Base-by-base conservation (phyloP, 2,888 invertebrate species). In the Metacarcinus magister region DNA sequence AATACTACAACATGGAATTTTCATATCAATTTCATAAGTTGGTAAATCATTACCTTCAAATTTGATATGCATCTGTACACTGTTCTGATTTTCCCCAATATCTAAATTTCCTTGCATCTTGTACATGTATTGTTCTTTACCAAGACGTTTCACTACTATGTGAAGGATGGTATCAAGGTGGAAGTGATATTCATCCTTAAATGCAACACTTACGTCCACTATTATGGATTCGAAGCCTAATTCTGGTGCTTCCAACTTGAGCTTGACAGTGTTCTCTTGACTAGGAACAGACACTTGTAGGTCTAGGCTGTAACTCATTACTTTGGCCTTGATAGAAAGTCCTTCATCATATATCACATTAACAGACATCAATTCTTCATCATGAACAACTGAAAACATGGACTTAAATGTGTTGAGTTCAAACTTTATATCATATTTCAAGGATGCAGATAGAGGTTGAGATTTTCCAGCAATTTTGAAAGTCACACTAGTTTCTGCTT, bases 191-290 rank as follows among this genome's bases (percentile, higher is more conserved):
- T 16, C 16, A 10, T 87, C 87, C 23, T 54, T 16, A 75, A 16
- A 39, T 39, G 8, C 39, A 87, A 87, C 8, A 39, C 13, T 39
- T 13, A 32, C 3, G 16, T 39, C 19, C 2, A 87, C 13, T 0
- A 39, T 19, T 13, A 87, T 10, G 4, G 75, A 94, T 32, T 94
- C 93, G n/a, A 94, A 39, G 32, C 67, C 92, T 43, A 43, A 39
- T 23, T 92, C 54, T 67, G 60, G 75, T 4, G 95, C 91, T 46
- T 95, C 95, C 28, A 95, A 46, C 60, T 19, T 67, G 4, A 95
- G 23, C 13, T 44, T 32, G 8, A 82, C 32, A 75, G 19, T 13
- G 16, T 23, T 23, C 75, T 46, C 95, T 92, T 43, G 16, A 23
- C 44, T 28, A 8, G 75, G 32, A 48, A 32, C 3, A 19, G 32